These are phyloP conservation scores for Hucho hucho DNA, from an alignment of 2,113 vertebrate genomes.

Conservation along the genomic window DNA sequence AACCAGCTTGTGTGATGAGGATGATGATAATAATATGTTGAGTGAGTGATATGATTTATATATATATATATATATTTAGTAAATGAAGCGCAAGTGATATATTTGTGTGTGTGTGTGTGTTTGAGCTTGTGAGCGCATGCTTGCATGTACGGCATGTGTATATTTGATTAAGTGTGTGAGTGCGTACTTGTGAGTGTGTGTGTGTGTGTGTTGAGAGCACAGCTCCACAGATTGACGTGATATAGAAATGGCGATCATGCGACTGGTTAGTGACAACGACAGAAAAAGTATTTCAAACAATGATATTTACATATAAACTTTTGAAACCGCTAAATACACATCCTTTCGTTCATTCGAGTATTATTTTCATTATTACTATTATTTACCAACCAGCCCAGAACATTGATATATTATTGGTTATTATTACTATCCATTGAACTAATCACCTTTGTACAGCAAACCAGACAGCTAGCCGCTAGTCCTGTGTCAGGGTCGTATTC, in stretches of 20 bases:
- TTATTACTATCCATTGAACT: conserved; percentile 74
- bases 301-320: conserved; percentile 74
- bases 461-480: conserved; percentile 31
- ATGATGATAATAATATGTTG: conserved; percentile 32
- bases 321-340: conserved; percentile 69
- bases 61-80: conserved; percentile 23
- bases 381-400: conserved; percentile 71
- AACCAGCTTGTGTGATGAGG: conserved; percentile 41
- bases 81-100: conserved; percentile 18
- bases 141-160: conserved; percentile 5
- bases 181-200: conserved; percentile 11
- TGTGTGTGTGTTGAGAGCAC: conserved; percentile 56
- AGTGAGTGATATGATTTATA: conserved; percentile 38
- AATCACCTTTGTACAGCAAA: conserved; percentile 74
- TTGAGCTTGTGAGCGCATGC: conserved; percentile 1
- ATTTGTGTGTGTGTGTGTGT: conserved; percentile 16
- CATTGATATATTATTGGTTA: conserved; percentile 79
- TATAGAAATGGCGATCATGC: conserved; percentile 62
- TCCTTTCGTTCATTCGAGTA: conserved; percentile 62
- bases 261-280: conserved; percentile 67
- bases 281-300: conserved; percentile 57
- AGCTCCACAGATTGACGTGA: conserved; percentile 59
- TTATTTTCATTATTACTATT: conserved; percentile 69
- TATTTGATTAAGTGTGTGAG: conserved; percentile 7
- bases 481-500: conserved; percentile 21